A percentile compares a stretch with the other conserved stretches of the same genome.
Evolutionary conservation across 1,140 invertebrate species (phyloP).

Genomic region (Penaeus indicus): DNA sequence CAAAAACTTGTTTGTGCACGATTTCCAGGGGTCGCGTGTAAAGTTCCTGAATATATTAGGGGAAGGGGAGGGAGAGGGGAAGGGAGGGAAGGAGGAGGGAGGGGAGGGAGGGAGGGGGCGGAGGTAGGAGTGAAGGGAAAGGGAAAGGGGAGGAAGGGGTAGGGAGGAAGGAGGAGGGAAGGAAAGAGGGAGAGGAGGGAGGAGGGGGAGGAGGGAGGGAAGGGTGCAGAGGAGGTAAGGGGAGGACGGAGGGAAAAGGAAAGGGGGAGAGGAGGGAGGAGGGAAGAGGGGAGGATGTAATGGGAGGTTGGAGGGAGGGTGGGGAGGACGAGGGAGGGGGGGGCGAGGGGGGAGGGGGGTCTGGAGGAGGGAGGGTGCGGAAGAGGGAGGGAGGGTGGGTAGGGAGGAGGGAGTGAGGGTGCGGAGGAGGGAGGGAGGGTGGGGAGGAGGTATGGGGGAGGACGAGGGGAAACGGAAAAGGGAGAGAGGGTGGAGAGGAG

Average conservation of each 20-base stretch:
- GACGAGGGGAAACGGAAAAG: background rate
- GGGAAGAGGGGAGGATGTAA: background rate
- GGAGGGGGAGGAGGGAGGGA: background rate
- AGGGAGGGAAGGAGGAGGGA: background rate
- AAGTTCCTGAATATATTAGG: too few relatives aligned
- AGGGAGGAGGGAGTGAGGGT: background rate
- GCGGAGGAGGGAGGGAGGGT: background rate
- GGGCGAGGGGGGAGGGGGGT: too few relatives aligned
- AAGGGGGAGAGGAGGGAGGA: background rate
- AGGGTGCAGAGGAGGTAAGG: background rate
- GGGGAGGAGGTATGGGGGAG: background rate
- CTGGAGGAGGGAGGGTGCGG: too few relatives aligned
- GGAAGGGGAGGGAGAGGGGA: too few relatives aligned
- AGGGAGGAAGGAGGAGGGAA: background rate
- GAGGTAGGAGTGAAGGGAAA: background rate
- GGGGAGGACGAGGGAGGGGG: background rate
- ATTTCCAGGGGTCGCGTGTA: too few relatives aligned
- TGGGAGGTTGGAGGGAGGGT: background rate
- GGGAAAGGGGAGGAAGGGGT: background rate
- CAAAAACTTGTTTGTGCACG: too few relatives aligned
- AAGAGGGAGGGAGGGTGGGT: background rate
- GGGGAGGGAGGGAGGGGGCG: background rate
- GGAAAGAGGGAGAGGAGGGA: background rate
- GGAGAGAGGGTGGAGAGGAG: background rate
- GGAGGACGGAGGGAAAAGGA: too few relatives aligned